Conservation (phyloP, 2,888 invertebrate genomes). For the Drosophila nr. perissopoda region DNA sequence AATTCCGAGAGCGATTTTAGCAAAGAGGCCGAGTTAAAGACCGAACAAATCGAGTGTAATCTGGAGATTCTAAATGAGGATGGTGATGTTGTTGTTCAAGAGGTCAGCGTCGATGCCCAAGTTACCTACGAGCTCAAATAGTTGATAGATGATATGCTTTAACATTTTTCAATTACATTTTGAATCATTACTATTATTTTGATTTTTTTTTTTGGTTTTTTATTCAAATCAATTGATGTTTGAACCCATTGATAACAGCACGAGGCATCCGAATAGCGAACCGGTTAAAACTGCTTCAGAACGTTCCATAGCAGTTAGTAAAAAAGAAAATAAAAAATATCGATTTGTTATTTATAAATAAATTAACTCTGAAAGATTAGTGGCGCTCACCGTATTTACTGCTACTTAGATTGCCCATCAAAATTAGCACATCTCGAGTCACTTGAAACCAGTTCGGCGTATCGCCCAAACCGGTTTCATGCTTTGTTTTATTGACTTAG, state of each 20-base stretch:
- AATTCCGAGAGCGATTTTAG: not conserved
- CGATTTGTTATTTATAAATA: slow-evolving; percentile 42
- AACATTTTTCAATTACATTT: slow-evolving; percentile 15
- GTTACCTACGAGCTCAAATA: slow-evolving; percentile 61
- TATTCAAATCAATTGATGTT: slow-evolving; percentile 26
- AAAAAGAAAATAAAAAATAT: slow-evolving; percentile 18
- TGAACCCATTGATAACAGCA: slow-evolving; percentile 41
- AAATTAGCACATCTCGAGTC: slow-evolving; percentile 66
- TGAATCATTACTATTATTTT: slow-evolving; percentile 10
- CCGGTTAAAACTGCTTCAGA: slow-evolving; percentile 37
- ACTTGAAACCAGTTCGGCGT: slow-evolving; percentile 59
- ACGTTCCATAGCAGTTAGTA: slow-evolving; percentile 36
- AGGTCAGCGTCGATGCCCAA: slow-evolving; percentile 73
- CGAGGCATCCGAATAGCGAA: slow-evolving; percentile 31
- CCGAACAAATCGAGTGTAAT: slow-evolving; percentile 68
- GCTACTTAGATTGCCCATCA: slow-evolving; percentile 48
- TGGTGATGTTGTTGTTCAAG: slow-evolving; percentile 64
- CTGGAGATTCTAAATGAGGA: slow-evolving; percentile 71
- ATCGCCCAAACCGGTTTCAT: slow-evolving; percentile 59
- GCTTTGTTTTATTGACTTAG: slow-evolving; percentile 39
- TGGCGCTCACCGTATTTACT: slow-evolving; percentile 34
- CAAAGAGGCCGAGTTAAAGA: slow-evolving; percentile 34
- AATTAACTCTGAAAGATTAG: slow-evolving; percentile 60
- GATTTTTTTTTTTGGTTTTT: slow-evolving; percentile 2
- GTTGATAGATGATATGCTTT: slow-evolving; percentile 1